Conservation (phyloP, 2,113 vertebrate species). For the Spea multiplicata region DNA sequence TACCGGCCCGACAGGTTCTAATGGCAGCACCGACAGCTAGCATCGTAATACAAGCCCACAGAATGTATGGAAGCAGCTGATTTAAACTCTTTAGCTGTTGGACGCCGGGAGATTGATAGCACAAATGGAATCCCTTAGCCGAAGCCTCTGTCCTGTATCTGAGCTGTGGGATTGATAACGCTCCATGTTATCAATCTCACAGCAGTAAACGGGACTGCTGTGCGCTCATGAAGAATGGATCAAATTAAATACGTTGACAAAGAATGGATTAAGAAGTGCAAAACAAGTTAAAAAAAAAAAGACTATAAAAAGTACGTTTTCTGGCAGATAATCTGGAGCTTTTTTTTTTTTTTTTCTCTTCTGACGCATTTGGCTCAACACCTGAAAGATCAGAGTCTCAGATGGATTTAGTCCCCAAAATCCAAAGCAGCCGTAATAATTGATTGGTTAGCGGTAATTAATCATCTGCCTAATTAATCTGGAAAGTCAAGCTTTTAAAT, state of each 20-base stretch:
- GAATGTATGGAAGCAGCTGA: constrained; percentile 67
- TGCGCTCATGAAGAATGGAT: constrained; percentile 71
- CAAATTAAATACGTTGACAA: constrained; percentile 74
- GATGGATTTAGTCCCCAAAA: constrained; percentile 44
- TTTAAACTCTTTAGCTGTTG: constrained; percentile 65
- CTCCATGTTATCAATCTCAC: constrained; percentile 65
- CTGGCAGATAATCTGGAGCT: constrained; percentile 65
- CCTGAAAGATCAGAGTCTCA: constrained; percentile 37
- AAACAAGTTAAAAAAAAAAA: constrained; percentile 59
- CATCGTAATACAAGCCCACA: constrained; percentile 69
- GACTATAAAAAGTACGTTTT: constrained; percentile 60
- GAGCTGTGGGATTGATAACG: constrained; percentile 73
- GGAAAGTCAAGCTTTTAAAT: constrained; percentile 2
- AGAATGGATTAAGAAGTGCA: constrained; percentile 74
- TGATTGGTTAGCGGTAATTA: constrained; percentile 23
- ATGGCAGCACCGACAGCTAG: constrained; percentile 48
- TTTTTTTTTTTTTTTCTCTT: neutral
- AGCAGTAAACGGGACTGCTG: constrained; percentile 69
- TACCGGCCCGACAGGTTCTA: too few species aligned
- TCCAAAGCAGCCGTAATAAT: constrained; percentile 34
- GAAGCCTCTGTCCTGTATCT: constrained; percentile 69
- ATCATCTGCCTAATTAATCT: constrained; percentile 27
- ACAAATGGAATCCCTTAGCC: constrained; percentile 70
- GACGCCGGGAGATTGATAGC: constrained; percentile 69
- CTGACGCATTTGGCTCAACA: constrained; percentile 54